phyloP scores from a whole-genome alignment of 2,797 vertebrate genomes.

The Buphagus erythrorhynchus region DNA sequence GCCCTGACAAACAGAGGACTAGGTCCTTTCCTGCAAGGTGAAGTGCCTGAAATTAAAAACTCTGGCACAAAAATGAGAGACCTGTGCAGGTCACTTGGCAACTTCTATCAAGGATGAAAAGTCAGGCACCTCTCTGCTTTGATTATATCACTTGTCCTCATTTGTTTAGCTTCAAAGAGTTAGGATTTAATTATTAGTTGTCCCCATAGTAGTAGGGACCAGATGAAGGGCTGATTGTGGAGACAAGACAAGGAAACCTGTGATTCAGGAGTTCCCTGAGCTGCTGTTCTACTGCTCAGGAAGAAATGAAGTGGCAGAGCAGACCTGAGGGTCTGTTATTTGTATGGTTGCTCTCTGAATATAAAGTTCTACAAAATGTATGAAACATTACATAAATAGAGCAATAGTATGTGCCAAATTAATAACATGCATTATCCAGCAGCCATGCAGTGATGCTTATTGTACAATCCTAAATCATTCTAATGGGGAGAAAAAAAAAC shows the following conservation, averaged over 20 bases:
- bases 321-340: background rate
- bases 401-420: slow-evolving; percentile 31
- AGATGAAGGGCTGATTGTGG: background rate
- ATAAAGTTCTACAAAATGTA: background rate
- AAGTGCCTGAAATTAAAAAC: background rate
- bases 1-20: background rate
- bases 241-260: background rate
- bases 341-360: background rate
- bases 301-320: background rate
- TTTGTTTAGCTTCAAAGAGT: background rate
- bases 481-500: background rate
- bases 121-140: background rate
- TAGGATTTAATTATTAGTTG: background rate
- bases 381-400: slow-evolving; percentile 27
- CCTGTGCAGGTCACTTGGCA: background rate
- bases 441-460: slow-evolving; percentile 22
- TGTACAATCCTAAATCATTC: slow-evolving; percentile 39
- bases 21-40: background rate
- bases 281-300: background rate
- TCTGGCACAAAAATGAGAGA: background rate
- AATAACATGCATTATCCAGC: slow-evolving; percentile 42
- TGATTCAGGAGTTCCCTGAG: background rate
- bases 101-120: background rate
- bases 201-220: background rate
- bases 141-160: background rate